phyloP scores from a whole-genome alignment of 1,140 invertebrate species.

The Drosophila novamexicana region DNA sequence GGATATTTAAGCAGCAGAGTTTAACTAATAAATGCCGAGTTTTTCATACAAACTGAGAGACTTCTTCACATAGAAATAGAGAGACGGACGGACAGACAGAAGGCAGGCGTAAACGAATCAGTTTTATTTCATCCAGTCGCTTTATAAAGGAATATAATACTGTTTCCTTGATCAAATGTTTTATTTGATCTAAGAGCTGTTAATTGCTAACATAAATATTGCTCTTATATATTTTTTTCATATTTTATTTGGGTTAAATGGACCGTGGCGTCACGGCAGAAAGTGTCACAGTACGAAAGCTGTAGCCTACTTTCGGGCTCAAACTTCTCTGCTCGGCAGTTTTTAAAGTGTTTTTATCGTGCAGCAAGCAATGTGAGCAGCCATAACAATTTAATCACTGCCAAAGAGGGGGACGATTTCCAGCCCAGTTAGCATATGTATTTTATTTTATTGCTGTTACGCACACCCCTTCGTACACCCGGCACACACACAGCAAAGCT shows the following conservation, averaged over 20 bases:
- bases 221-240: not conserved
- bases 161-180: not conserved
- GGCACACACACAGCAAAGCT: constrained; percentile 27
- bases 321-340: constrained; percentile 25
- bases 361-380: constrained; percentile 21
- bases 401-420: constrained; percentile 54
- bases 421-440: constrained; percentile 53
- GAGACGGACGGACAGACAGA: too few relatives aligned
- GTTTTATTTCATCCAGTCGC: too few relatives aligned
- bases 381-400: constrained; percentile 80
- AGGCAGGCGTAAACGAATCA: too few relatives aligned
- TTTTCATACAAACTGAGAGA: too few relatives aligned
- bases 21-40: too few relatives aligned
- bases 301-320: not conserved
- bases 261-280: constrained; percentile 3
- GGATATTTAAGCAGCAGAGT: too few relatives aligned
- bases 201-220: not conserved
- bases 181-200: not conserved
- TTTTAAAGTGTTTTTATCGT: constrained; percentile 32
- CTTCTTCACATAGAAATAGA: too few relatives aligned
- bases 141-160: too few relatives aligned
- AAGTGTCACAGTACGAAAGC: not conserved
- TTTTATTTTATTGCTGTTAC: constrained; percentile 72
- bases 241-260: constrained; percentile 5
- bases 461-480: constrained; percentile 40